Base-by-base conservation (phyloP, 1,140 invertebrate species). In the Conopomorpha cramerella region DNA sequence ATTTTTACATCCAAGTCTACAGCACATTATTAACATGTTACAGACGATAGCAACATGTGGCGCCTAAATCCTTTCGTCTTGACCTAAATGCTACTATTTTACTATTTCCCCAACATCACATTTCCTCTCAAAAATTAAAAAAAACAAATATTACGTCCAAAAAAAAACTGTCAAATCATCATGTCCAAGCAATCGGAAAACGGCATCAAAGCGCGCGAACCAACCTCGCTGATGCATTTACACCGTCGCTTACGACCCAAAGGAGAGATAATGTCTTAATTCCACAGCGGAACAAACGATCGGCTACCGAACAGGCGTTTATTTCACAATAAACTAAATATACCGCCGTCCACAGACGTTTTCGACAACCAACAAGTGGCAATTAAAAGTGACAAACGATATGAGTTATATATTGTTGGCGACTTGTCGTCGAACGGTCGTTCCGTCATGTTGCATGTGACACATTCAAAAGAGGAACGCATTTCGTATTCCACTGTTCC, bases 331-430 rank as follows among this genome's bases (percentile, higher is more conserved):
- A 72, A 66, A 71, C 51, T 62, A 57, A 71, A 70, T 71, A 71
- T 68, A 72, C 57, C 38, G 55, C 51, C 49, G 55, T 57, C 46
- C 51, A 55, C 50, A 51, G 64, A 58, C 55, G 49, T 52, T 63
- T 65, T 71, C 60, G 64, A 73, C 63, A 71, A 51, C 49, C 48
- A 56, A 59, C 65, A 70, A 66, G 57, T 61, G 61, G 65, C 67
- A 74, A 74, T 74, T 74, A 72, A 70, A 74, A 72, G 58, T 74
- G 70, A 74, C 66, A 74, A 72, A 74, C 72, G 70, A 51, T 64
- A 60, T 64, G 60, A 63, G 51, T 60, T 65, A 68, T 59, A 60
- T 38, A 30, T 42, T 51, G 55, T 40, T 36, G 35, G 32, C 50
- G 18, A 37, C 16, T 13, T 36, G 34, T 36, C 34, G 25, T 8